Conservation (phyloP, 2,797 vertebrate genomes). For the Pseudochirops cupreus region DNA sequence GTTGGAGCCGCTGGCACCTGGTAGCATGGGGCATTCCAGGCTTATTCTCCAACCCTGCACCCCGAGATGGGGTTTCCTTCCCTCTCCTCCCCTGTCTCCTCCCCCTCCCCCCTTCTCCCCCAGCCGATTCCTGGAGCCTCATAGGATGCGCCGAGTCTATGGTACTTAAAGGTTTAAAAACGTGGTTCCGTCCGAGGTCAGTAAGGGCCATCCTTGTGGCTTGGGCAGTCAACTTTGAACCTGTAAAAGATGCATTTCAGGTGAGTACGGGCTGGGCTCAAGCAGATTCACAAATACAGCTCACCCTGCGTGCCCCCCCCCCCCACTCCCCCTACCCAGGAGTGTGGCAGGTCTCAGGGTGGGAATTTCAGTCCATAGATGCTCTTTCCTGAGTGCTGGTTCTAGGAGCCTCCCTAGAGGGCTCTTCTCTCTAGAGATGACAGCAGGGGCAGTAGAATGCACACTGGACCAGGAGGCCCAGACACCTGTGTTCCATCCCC, state of each 20-base stretch:
- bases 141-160: conserved; percentile 76
- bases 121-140: conserved; percentile 6
- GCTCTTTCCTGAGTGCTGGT: not conserved
- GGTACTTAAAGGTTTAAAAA: conserved; percentile 86
- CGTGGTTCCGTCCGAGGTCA: conserved; percentile 83
- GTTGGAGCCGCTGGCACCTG: not conserved
- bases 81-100: conserved; percentile 41
- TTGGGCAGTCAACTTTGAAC: conserved; percentile 87
- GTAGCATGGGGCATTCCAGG: conserved; percentile 6
- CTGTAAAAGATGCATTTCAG: conserved; percentile 86
- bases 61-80: not conserved
- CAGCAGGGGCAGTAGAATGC: not conserved
- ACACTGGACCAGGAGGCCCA: not conserved
- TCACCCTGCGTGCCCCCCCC: conserved; percentile 87
- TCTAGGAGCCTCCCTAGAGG: not conserved
- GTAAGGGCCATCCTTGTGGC: conserved; percentile 89
- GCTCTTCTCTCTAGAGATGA: not conserved
- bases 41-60: not conserved
- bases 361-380: not conserved
- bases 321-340: conserved; percentile 17
- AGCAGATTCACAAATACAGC: conserved; percentile 87
- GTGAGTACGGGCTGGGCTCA: conserved; percentile 93
- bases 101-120: conserved; percentile 31
- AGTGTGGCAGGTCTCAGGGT: conserved; percentile 22
- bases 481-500: accelerated